phyloP scores from a whole-genome alignment of 2,888 invertebrate genomes.

The Orchesella flavescens region DNA sequence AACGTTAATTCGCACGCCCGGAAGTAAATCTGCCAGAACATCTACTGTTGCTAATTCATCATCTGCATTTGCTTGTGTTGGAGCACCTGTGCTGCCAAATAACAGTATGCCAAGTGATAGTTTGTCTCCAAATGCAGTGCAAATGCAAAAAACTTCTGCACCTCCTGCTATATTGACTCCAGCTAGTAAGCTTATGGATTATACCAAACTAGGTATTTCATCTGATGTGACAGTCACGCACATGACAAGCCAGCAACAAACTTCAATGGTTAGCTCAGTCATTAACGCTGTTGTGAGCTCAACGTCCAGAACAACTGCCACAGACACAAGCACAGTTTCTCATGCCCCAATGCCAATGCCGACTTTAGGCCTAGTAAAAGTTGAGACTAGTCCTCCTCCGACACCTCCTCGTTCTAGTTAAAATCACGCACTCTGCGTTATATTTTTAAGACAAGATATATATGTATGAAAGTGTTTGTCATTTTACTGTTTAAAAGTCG shows the following conservation, averaged over 20 bases:
- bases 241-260: background rate
- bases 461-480: too few species aligned
- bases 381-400: background rate
- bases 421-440: too few species aligned
- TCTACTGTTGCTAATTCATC: background rate
- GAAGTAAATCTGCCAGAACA: slow-evolving; percentile 3
- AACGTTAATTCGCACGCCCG: background rate
- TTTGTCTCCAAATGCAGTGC: background rate
- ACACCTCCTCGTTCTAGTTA: background rate
- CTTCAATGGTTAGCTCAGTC: background rate
- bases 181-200: slow-evolving; percentile 35
- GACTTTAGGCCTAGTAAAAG: slow-evolving; percentile 38
- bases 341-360: background rate
- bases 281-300: background rate
- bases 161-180: slow-evolving; percentile 5
- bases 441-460: too few species aligned
- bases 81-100: background rate
- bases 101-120: background rate
- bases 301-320: background rate
- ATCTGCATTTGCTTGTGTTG: slow-evolving; percentile 32
- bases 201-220: slow-evolving; percentile 37
- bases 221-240: slow-evolving; percentile 44
- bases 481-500: too few species aligned
- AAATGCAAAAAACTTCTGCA: background rate
- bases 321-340: background rate